phyloP scores from a whole-genome alignment of 2,113 vertebrate species.

The Circaetus cinerascens region DNA sequence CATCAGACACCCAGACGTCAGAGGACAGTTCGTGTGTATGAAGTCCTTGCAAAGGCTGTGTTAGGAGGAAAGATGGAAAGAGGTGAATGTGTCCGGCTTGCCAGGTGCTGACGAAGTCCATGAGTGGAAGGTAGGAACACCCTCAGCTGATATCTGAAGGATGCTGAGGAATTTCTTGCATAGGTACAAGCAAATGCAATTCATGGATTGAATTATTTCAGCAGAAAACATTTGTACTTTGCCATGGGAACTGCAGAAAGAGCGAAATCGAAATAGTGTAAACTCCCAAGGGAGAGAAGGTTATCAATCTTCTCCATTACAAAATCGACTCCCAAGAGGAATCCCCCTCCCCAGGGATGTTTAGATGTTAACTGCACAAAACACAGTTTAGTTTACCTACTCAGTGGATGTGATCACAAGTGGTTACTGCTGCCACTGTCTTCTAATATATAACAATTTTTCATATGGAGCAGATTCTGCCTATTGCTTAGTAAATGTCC shows the following conservation, averaged over 20 bases:
- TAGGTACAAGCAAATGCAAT: neutral
- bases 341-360: neutral
- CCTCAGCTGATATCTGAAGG: neutral
- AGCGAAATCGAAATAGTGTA: neutral
- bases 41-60: neutral
- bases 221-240: neutral
- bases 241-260: neutral
- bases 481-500: neutral
- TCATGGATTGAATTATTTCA: neutral
- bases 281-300: neutral
- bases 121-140: neutral
- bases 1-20: neutral
- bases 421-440: neutral
- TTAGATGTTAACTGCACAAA: neutral
- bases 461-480: neutral
- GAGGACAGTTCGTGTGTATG: neutral
- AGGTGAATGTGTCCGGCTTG: neutral
- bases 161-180: neutral
- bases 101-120: neutral
- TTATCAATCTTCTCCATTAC: neutral
- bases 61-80: neutral
- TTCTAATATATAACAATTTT: neutral
- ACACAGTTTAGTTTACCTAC: neutral
- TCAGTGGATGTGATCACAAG: neutral
- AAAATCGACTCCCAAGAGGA: neutral